Evolutionary conservation across 1,140 invertebrate genomes (phyloP).

Genomic region (Ooceraea biroi): DNA sequence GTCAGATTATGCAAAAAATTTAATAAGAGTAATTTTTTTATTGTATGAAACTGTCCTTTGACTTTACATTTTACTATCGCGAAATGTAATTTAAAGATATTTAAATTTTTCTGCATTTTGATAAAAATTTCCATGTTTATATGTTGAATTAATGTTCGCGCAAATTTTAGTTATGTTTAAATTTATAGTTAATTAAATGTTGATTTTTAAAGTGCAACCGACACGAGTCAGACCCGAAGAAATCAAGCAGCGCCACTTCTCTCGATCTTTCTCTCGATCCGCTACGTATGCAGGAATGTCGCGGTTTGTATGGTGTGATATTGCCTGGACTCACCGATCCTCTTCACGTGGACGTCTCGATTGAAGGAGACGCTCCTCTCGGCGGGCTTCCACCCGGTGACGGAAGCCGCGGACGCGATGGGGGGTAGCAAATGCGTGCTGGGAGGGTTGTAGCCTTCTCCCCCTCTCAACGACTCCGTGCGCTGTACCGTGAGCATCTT

Average conservation of each 20-base stretch:
- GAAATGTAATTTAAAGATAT: too few species aligned
- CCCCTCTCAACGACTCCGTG: conserved; percentile 87
- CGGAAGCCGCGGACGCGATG: conserved; percentile 68
- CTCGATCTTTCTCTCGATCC: conserved; percentile 31
- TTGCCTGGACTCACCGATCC: conserved; percentile 91
- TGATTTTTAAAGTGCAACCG: conserved; percentile 7
- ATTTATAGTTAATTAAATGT: neutral
- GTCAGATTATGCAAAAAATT: neutral
- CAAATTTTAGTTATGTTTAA: neutral
- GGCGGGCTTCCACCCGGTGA: conserved; percentile 81
- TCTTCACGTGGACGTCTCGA: conserved; percentile 94
- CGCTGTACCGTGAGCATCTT: conserved; percentile 87
- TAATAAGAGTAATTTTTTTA: neutral
- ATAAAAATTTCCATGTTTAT: too few species aligned
- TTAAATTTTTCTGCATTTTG: too few species aligned
- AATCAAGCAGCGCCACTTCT: conserved; percentile 60
- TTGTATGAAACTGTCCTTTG: neutral
- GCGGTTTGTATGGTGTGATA: conserved; percentile 77
- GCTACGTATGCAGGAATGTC: conserved; percentile 52
- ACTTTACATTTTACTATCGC: neutral
- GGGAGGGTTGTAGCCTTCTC: conserved; percentile 75
- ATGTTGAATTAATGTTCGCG: too few species aligned
- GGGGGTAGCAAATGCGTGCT: conserved; percentile 71
- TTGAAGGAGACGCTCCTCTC: conserved; percentile 94
- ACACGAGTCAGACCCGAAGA: neutral